Evolutionary conservation across 2,888 invertebrate genomes (phyloP), one percentile per base, ranked within the genome.

Genomic region (Lacanobia oleracea): DNA sequence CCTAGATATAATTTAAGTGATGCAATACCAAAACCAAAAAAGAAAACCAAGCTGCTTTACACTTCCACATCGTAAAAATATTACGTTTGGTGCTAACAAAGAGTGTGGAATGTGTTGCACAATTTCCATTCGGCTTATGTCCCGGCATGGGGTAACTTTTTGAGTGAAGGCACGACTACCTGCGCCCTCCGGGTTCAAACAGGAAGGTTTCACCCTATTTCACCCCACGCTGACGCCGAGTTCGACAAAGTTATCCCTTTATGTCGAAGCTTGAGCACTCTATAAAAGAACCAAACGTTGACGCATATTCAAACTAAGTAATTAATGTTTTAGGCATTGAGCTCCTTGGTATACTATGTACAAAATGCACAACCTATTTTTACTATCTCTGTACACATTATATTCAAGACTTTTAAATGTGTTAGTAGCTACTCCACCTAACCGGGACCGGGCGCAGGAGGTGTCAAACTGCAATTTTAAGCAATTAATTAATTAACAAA

Each of bases 41-140:
- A 33, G 5, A 6, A 63, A 74, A 73, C 63, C 16, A 8, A 40
- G 12, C n/a, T 56, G 23, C 12, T 40, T 27, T 18, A 21, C 37
- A 43, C 27, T 23, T 79, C 27, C 56, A 12, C 12, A 33, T 67
- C 3, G 51, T 56, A 57, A 66, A 75, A 59, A 50, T 62, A 51
- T 64, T 45, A 72, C 40, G 45, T 27, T 51, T 54, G 53, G 37
- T 67, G 63, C 72, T 82, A 75, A 86, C 85, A 88, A 89, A 85
- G 80, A 81, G 50, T 67, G 76, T 85, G 78, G 86, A 88, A 88
- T 87, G 86, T 86, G 83, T 92, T 91, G 90, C 88, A 89, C 86
- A 91, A 89, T 84, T 86, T 84, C 79, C 73, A 83, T 87, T 83
- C 85, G 71, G 75, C 81, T 90, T 91, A 90, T 91, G 88, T 37